phyloP scores from a whole-genome alignment of 2,888 invertebrate genomes.

The Psylliodes chrysocephalus region DNA sequence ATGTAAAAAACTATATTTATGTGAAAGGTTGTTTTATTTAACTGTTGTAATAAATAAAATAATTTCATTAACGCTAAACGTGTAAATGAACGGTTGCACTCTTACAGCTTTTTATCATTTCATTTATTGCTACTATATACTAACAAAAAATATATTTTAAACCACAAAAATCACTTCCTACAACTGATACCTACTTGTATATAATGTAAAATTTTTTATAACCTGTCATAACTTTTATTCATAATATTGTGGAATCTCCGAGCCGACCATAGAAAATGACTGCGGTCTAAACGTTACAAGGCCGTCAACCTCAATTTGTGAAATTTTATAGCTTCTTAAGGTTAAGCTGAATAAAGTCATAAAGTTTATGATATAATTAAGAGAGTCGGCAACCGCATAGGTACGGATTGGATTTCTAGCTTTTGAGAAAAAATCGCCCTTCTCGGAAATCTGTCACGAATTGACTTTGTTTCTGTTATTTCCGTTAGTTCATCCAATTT shows the following conservation, averaged over 20 bases:
- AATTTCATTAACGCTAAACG: too few species aligned
- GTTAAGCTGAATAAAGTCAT: constrained; percentile 31
- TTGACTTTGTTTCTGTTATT: too few species aligned
- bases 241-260: constrained; percentile 23
- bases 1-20: too few species aligned
- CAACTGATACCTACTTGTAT: too few species aligned
- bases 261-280: constrained; percentile 24
- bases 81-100: too few species aligned
- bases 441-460: constrained; percentile 3
- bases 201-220: constrained; percentile 16
- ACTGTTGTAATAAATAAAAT: too few species aligned
- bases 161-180: constrained; percentile 8
- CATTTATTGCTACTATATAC: too few species aligned
- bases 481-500: too few species aligned
- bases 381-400: constrained; percentile 25
- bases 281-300: constrained; percentile 32
- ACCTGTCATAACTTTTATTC: constrained; percentile 21
- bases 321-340: constrained; percentile 31
- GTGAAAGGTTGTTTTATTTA: too few species aligned
- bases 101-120: too few species aligned
- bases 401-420: constrained; percentile 19
- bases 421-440: constrained; percentile 17
- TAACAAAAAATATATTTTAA: not conserved
- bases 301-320: constrained; percentile 34
- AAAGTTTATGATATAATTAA: constrained; percentile 32